Percentiles rank a stretch among this genome's conserved stretches.
Evolutionary conservation across 2,797 vertebrate species (phyloP).

Genomic region (Agapornis canus): DNA sequence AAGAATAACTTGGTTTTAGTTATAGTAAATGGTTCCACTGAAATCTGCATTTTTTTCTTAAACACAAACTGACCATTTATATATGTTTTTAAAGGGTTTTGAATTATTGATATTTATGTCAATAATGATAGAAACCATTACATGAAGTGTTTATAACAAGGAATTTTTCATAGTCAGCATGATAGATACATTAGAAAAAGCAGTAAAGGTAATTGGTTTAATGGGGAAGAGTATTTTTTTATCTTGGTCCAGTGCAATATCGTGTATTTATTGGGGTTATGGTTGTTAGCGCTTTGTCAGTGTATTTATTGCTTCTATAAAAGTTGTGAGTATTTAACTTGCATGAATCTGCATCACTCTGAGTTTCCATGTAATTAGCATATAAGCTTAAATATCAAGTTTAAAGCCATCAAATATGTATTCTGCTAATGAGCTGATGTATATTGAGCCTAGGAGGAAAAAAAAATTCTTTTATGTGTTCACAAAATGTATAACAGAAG

Average conservation of each 20-base stretch:
- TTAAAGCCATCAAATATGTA: neutral
- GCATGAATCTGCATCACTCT: neutral
- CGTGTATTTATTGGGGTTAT: neutral
- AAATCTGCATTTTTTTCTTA: neutral
- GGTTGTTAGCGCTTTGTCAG: conserved; percentile 1
- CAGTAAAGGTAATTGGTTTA: neutral
- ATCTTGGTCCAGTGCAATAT: neutral
- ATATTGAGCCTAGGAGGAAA: conserved; percentile 22
- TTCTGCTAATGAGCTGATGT: conserved; percentile 41
- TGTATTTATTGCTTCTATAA: conserved; percentile 11
- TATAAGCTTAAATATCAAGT: conserved; percentile 18
- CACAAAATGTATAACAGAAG: conserved; percentile 44
- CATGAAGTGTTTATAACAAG: neutral
- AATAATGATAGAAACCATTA: neutral
- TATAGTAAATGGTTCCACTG: neutral
- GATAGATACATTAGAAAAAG: neutral
- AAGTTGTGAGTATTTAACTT: conserved; percentile 14
- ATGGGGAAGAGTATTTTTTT: neutral
- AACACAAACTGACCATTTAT: neutral
- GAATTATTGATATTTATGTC: neutral
- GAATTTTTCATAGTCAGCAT: neutral
- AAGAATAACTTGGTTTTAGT: neutral
- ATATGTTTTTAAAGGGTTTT: neutral
- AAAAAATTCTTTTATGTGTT: conserved; percentile 4
- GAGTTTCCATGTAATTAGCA: neutral